These are phyloP conservation scores for Chloropsis cyanopogon DNA, from an alignment of 2,113 vertebrate genomes.

Conservation along the genomic window DNA sequence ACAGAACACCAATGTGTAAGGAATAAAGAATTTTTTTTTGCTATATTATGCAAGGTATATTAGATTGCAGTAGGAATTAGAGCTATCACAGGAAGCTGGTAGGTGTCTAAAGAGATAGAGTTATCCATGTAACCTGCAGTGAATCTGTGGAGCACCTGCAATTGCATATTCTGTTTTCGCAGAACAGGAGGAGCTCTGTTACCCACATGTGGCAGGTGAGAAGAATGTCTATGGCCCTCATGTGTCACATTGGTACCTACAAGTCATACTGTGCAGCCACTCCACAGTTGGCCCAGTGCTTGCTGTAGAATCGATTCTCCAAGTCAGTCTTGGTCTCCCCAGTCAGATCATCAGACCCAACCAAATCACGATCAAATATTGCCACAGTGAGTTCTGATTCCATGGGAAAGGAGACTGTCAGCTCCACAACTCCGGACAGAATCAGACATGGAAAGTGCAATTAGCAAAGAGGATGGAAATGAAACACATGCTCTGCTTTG, in stretches of 20 bases:
- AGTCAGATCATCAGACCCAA: constrained; percentile 89
- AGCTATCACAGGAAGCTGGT: background rate
- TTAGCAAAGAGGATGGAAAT: background rate
- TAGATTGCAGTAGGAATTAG: background rate
- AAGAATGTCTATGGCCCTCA: background rate
- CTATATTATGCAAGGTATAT: background rate
- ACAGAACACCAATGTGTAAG: background rate
- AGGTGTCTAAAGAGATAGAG: background rate
- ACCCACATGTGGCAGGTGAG: background rate
- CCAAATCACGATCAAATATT: constrained; percentile 87
- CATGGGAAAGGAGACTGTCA: constrained; percentile 85
- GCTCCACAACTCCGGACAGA: constrained; percentile 84
- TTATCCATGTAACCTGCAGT: background rate
- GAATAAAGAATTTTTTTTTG: background rate
- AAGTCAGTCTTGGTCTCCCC: constrained; percentile 89
- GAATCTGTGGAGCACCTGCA: background rate
- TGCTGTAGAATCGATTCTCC: constrained; percentile 94
- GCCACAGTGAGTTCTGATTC: constrained; percentile 84
- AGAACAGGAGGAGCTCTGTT: background rate
- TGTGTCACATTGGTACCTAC: constrained; percentile 69
- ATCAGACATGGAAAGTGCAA: background rate
- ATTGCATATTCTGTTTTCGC: background rate
- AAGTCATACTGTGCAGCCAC: constrained; percentile 82
- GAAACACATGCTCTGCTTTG: background rate
- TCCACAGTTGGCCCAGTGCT: constrained; percentile 85